Evolutionary conservation across 2,888 invertebrate genomes (phyloP), one percentile per base, ranked within the genome.

Genomic region (Adelphocoris suturalis): DNA sequence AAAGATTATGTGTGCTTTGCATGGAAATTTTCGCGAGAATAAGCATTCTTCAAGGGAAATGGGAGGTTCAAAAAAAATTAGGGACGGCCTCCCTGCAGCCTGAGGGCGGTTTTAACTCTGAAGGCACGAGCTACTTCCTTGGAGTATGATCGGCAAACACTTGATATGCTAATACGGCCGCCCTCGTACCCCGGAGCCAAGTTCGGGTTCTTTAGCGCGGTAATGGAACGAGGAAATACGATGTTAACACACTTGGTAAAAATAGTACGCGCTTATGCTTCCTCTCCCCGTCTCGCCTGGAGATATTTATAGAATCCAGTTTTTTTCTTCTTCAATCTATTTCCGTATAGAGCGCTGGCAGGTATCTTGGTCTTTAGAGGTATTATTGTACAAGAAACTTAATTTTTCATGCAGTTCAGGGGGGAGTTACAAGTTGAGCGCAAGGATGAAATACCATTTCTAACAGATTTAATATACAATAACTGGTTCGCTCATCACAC

Each of bases 71-170:
- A 82, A 82, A 82, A 82, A 52, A 37, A 82, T 82, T 82, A 48
- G 4, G 82, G 82, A 16, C n/a, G 28, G 78, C n/a, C 28, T 23
- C 52, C 52, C 68, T 9, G 23, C 68, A 68, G 23, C 23, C 52
- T 9, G 23, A 68, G 68, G 68, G 68, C 82, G 82, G 52, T 82
- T 82, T 23, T 82, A 82, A 82, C 52, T 82, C 82, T 52, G 23
- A 27, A 14, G 52, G 48, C 68, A 68, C 48, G 27, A 82, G 82
- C 82, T 82, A 82, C 82, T 82, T 82, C 19, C 19, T 27, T 19
- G 37, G 80, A 80, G 47, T 52, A 19, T 82, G 82, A 82, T 82
- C 82, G 82, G 82, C 82, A 82, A 82, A 82, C 82, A 82, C 82
- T 82, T 82, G 82, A 82, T 82, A 82, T 82, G 82, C 82, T 82